Base-by-base conservation (phyloP, 2,797 vertebrate genomes). In the Sciurus vulgaris region DNA sequence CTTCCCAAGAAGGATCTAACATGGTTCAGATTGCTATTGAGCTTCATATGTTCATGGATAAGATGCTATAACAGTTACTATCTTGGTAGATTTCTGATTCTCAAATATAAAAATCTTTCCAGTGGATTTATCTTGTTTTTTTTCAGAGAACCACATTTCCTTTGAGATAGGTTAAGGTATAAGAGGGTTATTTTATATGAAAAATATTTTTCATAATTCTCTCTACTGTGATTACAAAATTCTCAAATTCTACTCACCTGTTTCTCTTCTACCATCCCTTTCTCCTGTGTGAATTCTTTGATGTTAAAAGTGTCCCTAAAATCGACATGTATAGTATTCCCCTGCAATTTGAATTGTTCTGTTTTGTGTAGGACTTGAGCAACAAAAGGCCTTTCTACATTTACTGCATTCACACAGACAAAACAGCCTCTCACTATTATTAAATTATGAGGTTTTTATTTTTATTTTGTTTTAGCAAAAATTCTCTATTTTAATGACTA, bases 71-170 rank as follows among this genome's bases (percentile, higher is more conserved):
- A 59, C 24, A 24, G 22, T 59, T 59, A 59, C 56, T 59, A 14
- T 59, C 56, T 59, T 88, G 67, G 90, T 30, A 78, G 56, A 84
- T 91, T 95, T 87, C 83, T 8, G 84, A 41, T 84, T 84, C 7
- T 87, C 26, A 87, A 83, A 91, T 18, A 83, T 77, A 63, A 91
- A 56, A 69, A 83, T n/a, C 22, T 82, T 28, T 67, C 69, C 59
- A 89, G 30, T 84, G n/a, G n/a, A 86, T 30, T 67, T 93, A 82
- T n/a, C 93, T 91, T 41, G 3, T 44, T 88, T 85, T 84, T 84
- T 38, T 89, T 86, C n/a, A 82, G 11, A 91, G 24, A 88, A 51
- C 5, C 67, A 69, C 26, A 95, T 79, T 79, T 88, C 70, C n/a
- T 91, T 13, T 78, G 30, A 77, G 15, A 26, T 41, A 86, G 84